These are phyloP conservation scores for Mellilla xanthometata DNA, from an alignment of 2,888 invertebrate species.

Conservation along the genomic window DNA sequence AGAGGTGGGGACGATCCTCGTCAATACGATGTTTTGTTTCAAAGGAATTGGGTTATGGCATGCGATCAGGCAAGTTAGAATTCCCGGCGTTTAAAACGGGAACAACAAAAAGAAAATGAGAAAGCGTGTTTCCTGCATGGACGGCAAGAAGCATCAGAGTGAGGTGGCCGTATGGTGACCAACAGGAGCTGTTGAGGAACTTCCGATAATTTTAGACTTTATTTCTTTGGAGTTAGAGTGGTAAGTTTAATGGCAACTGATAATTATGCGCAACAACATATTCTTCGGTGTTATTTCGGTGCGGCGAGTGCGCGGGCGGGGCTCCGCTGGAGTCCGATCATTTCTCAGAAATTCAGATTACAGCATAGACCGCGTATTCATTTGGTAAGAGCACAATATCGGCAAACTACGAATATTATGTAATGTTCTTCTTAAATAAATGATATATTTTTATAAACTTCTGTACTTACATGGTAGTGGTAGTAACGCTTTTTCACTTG, in stretches of 20 bases:
- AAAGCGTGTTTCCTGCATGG: slow-evolving; percentile 51
- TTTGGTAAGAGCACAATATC: slow-evolving; percentile 39
- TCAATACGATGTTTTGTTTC: slow-evolving; percentile 31
- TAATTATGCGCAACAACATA: slow-evolving; percentile 23
- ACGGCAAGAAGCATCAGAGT: slow-evolving; percentile 30
- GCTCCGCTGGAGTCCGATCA: slow-evolving; percentile 47
- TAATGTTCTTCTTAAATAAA: too few species aligned
- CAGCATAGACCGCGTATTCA: slow-evolving; percentile 42
- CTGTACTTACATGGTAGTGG: too few species aligned
- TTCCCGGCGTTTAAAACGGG: slow-evolving; percentile 30
- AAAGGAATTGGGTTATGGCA: slow-evolving; percentile 35
- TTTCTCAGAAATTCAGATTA: slow-evolving; percentile 57
- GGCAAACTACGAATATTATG: slow-evolving; percentile 27
- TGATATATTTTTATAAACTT: too few species aligned
- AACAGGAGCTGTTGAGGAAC: background rate
- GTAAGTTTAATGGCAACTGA: slow-evolving; percentile 2
- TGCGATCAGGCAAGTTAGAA: slow-evolving; percentile 32
- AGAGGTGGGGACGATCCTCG: slow-evolving; percentile 22
- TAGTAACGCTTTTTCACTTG: slow-evolving; percentile 9
- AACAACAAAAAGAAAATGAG: slow-evolving; percentile 44
- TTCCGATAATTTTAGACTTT: slow-evolving; percentile 14
- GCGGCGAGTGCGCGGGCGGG: slow-evolving; percentile 45
- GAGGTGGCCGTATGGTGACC: slow-evolving; percentile 7
- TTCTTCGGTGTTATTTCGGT: slow-evolving; percentile 52
- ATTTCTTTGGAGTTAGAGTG: slow-evolving; percentile 16